Conservation (phyloP, 53 echinoderm and acorn worm genomes). For the Holothuria leucospilota region DNA sequence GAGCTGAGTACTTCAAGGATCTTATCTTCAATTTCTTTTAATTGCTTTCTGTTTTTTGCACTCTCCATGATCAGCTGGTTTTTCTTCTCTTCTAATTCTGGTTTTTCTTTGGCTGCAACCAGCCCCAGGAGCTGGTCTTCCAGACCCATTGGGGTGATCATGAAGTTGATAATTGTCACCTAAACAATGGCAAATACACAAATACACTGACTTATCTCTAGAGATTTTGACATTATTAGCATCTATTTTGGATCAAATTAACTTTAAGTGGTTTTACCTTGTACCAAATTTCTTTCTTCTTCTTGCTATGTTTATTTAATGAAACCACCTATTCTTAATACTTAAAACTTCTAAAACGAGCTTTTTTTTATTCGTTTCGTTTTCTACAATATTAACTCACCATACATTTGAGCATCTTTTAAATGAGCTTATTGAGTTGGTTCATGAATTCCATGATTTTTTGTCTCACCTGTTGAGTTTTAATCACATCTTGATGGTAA, state of each 20-base stretch:
- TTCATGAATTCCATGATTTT: too few relatives aligned
- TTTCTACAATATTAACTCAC: too few relatives aligned
- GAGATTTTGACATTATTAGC: not conserved
- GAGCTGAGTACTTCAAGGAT: conserved; percentile 86
- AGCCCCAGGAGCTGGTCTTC: conserved; percentile 89
- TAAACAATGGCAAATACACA: conserved; percentile 10
- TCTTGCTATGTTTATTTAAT: too few relatives aligned
- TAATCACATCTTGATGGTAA: too few relatives aligned
- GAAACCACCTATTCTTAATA: too few relatives aligned
- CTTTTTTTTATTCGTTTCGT: too few relatives aligned
- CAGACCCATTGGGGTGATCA: conserved; percentile 88
- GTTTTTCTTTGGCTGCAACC: conserved; percentile 89
- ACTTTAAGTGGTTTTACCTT: too few relatives aligned
- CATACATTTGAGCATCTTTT: too few relatives aligned
- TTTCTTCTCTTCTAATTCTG: conserved; percentile 93
- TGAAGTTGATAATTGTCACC: conserved; percentile 89
- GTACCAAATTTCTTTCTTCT: too few relatives aligned
- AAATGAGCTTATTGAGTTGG: too few relatives aligned
- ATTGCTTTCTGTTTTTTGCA: conserved; percentile 81
- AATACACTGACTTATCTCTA: not conserved
- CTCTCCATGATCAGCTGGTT: conserved; percentile 88
- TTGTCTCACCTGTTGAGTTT: too few relatives aligned
- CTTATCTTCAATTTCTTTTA: conserved; percentile 94
- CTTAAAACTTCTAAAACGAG: too few relatives aligned
- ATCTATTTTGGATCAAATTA: not conserved